These are phyloP conservation scores for Carassius carassius DNA, from an alignment of 2,113 vertebrate species.

Conservation along the genomic window DNA sequence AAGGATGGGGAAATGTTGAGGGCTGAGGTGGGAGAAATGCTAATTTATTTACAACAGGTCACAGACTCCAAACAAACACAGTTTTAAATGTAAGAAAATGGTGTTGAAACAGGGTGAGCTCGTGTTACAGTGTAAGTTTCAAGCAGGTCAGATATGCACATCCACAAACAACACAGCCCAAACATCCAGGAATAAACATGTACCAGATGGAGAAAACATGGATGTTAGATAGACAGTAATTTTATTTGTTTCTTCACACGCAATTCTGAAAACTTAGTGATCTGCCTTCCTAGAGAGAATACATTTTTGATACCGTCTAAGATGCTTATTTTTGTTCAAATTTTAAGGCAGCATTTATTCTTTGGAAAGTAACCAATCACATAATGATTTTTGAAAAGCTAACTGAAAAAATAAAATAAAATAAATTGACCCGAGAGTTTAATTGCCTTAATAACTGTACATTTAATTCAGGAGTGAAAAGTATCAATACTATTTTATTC, in stretches of 20 bases:
- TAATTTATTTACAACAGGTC: conserved; percentile 50
- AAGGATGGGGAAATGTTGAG: conserved; percentile 18
- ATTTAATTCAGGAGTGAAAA: neutral
- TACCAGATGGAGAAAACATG: conserved; percentile 58
- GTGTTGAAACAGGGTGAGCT: conserved; percentile 18
- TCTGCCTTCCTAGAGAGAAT: too few relatives aligned
- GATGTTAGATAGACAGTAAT: conserved; percentile 51
- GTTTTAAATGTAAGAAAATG: conserved; percentile 9
- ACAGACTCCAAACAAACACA: conserved; percentile 45
- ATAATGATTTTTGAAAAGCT: too few relatives aligned
- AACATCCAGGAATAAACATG: conserved; percentile 46
- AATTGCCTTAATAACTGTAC: neutral
- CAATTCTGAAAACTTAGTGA: neutral
- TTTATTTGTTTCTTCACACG: conserved; percentile 36
- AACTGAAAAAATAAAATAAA: too few relatives aligned
- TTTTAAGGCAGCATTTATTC: neutral
- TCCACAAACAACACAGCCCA: conserved; percentile 49
- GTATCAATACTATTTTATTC: neutral
- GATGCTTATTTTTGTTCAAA: neutral
- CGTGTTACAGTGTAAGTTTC: conserved; percentile 28
- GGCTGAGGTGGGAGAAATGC: conserved; percentile 40
- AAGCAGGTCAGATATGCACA: conserved; percentile 50
- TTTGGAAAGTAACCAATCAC: neutral
- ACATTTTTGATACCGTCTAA: neutral
- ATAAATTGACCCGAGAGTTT: too few relatives aligned